phyloP scores from a whole-genome alignment of 1,140 invertebrate genomes.

The Helicoverpa armigera region DNA sequence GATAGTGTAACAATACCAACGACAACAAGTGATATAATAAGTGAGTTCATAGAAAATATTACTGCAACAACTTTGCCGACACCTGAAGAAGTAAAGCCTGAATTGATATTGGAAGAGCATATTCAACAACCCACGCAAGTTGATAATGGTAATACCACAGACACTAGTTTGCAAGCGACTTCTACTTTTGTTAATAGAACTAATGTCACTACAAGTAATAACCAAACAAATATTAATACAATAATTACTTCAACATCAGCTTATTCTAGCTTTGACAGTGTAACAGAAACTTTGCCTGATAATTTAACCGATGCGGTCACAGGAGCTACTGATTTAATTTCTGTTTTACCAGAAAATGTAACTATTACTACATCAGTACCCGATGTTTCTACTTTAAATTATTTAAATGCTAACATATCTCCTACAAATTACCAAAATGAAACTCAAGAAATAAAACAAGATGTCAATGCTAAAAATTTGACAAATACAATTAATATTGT shows the following conservation, averaged over 20 bases:
- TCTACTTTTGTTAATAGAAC: background rate
- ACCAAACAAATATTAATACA: background rate
- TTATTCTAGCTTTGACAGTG: background rate
- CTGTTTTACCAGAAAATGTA: background rate
- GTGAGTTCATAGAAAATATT: background rate
- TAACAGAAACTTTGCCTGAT: background rate
- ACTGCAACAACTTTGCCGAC: background rate
- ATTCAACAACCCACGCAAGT: background rate
- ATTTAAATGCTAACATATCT: background rate
- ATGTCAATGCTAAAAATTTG: background rate
- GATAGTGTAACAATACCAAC: background rate
- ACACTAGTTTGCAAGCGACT: background rate
- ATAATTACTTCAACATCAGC: background rate
- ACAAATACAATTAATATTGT: background rate
- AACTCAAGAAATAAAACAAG: background rate
- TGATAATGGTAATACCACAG: background rate
- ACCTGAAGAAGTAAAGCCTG: background rate
- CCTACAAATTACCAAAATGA: background rate
- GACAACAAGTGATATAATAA: background rate
- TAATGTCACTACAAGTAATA: background rate
- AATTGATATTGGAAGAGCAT: background rate
- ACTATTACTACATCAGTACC: background rate
- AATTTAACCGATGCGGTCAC: too few species aligned
- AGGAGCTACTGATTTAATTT: slow-evolving; percentile 17
- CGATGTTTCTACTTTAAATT: background rate